phyloP scores from a whole-genome alignment of 2,797 vertebrate genomes.

The Neopelma chrysocephalum region DNA sequence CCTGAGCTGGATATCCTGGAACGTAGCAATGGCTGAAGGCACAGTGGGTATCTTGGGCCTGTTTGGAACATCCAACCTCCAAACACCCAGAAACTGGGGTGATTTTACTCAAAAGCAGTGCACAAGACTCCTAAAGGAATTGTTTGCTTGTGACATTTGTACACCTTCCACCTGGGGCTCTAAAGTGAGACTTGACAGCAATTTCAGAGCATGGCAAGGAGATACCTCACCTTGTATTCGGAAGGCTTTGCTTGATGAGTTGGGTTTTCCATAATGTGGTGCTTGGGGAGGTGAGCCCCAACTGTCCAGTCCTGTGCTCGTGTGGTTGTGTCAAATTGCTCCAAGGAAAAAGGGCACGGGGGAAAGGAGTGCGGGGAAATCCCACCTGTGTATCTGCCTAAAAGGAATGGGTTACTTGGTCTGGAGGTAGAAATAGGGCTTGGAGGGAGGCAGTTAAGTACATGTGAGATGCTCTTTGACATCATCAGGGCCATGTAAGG shows the following conservation, averaged over 20 bases:
- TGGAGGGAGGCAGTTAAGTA: not conserved
- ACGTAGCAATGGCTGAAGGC: rapidly evolving
- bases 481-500: not conserved
- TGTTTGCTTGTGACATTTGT: not conserved
- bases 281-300: not conserved
- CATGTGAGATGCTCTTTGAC: not conserved
- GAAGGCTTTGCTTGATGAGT: not conserved
- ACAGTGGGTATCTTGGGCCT: not conserved
- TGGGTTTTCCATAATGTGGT: rapidly evolving
- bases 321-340: not conserved
- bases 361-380: not conserved
- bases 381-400: not conserved
- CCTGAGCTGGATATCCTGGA: rapidly evolving
- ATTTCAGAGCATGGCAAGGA: not conserved
- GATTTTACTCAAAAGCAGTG: not conserved
- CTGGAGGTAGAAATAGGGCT: not conserved
- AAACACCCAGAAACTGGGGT: not conserved
- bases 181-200: not conserved
- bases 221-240: rapidly evolving
- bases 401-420: not conserved
- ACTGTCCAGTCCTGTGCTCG: not conserved
- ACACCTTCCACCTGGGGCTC: not conserved
- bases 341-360: not conserved
- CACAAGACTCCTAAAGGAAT: not conserved
- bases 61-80: not conserved